Conservation (phyloP, 2,113 vertebrate genomes). For the Pyxicephalus adspersus region DNA sequence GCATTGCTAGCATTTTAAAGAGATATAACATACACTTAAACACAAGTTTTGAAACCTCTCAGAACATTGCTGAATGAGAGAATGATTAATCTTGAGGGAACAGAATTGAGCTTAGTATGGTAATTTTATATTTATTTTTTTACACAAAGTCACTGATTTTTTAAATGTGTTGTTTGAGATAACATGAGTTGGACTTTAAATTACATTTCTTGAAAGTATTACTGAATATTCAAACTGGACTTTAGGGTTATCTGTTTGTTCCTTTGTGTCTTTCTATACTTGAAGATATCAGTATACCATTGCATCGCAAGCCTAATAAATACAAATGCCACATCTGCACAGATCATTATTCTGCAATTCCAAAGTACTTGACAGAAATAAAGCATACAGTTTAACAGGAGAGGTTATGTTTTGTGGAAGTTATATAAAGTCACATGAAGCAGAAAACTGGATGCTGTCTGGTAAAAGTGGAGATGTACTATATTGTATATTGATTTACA, state of each 20-base stretch:
- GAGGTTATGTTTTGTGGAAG: constrained; percentile 1
- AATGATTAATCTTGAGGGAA: too few species aligned
- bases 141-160: too few species aligned
- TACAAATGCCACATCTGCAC: constrained; percentile 15
- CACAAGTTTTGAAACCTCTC: too few species aligned
- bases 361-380: constrained; percentile 32
- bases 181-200: too few species aligned
- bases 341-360: constrained; percentile 27
- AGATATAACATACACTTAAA: too few species aligned
- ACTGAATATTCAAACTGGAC: too few species aligned
- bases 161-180: too few species aligned
- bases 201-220: too few species aligned
- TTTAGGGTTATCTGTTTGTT: constrained; percentile 20
- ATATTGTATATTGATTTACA: not conserved
- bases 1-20: too few species aligned
- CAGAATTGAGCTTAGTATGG: too few species aligned
- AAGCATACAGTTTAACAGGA: constrained; percentile 9
- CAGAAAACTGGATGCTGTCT: not conserved
- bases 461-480: not conserved
- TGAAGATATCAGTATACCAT: constrained; percentile 16
- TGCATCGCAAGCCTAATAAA: constrained; percentile 20
- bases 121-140: too few species aligned
- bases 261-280: constrained; percentile 10
- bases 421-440: constrained; percentile 8
- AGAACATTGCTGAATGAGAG: too few species aligned